Conservation (phyloP, 2,888 invertebrate genomes). For the Brenthis ino region DNA sequence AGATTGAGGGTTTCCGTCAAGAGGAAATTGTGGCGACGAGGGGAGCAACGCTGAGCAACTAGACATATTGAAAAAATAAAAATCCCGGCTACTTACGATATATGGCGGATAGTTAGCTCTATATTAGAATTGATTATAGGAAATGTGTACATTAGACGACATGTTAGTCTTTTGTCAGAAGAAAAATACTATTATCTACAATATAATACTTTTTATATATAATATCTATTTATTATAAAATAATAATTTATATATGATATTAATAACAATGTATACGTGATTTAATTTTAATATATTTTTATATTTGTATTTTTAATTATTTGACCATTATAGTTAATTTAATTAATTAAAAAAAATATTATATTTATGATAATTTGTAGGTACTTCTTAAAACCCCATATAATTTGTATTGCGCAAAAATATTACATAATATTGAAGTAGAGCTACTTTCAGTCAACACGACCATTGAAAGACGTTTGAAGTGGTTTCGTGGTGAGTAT, state of each 20-base stretch:
- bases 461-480: slow-evolving; percentile 71
- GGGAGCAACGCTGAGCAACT: slow-evolving; percentile 75
- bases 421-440: slow-evolving; percentile 41
- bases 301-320: neutral
- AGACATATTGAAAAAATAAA: slow-evolving; percentile 83
- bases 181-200: neutral
- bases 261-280: no score
- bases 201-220: no score
- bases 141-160: neutral
- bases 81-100: slow-evolving; percentile 74
- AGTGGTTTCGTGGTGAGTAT: slow-evolving; percentile 76
- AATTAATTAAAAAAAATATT: no score
- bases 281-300: neutral
- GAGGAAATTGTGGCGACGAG: slow-evolving; percentile 80
- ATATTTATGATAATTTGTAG: neutral
- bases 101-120: slow-evolving; percentile 56
- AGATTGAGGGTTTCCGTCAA: slow-evolving; percentile 83
- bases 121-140: slow-evolving; percentile 37
- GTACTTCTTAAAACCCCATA: no score
- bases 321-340: no score
- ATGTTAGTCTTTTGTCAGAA: neutral
- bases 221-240: no score
- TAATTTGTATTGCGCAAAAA: neutral
- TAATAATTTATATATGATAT: neutral
- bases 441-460: slow-evolving; percentile 56